Percentiles rank a stretch among this genome's conserved stretches.
Evolutionary conservation across 2,797 vertebrate species (phyloP).

Genomic region (Salmo trutta): DNA sequence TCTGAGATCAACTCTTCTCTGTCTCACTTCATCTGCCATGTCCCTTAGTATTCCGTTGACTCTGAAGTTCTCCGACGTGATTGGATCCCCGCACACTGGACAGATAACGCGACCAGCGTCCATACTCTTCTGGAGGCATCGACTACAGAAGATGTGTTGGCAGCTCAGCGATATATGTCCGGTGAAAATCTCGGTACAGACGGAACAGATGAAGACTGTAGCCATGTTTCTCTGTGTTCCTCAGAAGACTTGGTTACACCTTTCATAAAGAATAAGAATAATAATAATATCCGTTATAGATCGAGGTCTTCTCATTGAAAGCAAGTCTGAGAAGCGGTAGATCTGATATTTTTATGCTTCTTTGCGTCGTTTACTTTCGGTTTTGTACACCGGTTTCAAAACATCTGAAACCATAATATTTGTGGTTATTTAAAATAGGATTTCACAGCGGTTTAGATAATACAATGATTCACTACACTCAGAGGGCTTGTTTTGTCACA

Average conservation of each 20-base stretch:
- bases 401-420: too few species aligned
- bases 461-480: too few species aligned
- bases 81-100: background rate
- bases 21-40: background rate
- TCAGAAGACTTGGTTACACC: background rate
- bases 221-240: background rate
- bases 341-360: too few species aligned
- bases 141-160: background rate
- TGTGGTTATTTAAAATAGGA: too few species aligned
- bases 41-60: background rate
- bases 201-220: background rate
- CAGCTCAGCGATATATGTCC: background rate
- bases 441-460: too few species aligned
- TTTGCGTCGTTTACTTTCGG: too few species aligned
- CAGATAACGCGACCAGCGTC: background rate
- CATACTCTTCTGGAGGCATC: background rate
- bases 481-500: too few species aligned
- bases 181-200: background rate
- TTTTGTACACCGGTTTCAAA: too few species aligned
- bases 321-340: too few species aligned
- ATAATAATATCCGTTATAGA: too few species aligned
- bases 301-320: too few species aligned
- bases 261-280: too few species aligned
- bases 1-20: background rate
- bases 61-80: background rate